phyloP scores from a whole-genome alignment of 2,797 vertebrate genomes.

The Melanotaenia trifasciata region DNA sequence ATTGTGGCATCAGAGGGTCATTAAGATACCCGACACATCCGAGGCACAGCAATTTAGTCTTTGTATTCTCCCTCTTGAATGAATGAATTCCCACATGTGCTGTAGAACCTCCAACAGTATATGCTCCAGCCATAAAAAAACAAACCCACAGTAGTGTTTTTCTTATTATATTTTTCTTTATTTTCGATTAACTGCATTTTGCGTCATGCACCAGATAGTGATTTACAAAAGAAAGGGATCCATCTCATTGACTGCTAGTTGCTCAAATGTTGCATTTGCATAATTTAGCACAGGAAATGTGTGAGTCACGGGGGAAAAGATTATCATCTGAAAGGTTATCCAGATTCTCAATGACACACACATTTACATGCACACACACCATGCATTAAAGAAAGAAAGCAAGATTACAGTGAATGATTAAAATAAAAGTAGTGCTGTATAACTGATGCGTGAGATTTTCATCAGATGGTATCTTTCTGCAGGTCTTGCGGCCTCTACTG shows the following conservation, averaged over 20 bases:
- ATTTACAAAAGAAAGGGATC: not conserved
- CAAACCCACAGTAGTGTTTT: not conserved
- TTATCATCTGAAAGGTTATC: constrained; percentile 77
- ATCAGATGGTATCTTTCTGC: constrained; percentile 34
- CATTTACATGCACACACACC: constrained; percentile 9
- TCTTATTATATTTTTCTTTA: not conserved
- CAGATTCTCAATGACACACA: constrained; percentile 32
- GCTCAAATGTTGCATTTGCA: constrained; percentile 78
- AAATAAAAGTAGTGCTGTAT: constrained; percentile 9
- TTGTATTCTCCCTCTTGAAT: not conserved
- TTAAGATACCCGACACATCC: not conserved
- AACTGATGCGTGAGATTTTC: constrained; percentile 23
- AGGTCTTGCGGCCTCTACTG: constrained; percentile 22
- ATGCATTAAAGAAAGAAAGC: constrained; percentile 9
- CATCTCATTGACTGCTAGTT: constrained; percentile 38
- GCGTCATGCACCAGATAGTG: not conserved
- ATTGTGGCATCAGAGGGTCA: not conserved
- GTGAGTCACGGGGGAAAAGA: constrained; percentile 59
- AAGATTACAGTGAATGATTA: constrained; percentile 33
- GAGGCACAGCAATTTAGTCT: not conserved
- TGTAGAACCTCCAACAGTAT: not conserved
- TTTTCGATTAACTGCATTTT: constrained; percentile 9
- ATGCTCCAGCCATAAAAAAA: not conserved
- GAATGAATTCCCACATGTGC: not conserved
- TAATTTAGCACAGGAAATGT: constrained; percentile 66